A percentile compares a stretch with the other conserved stretches of the same genome.
Evolutionary conservation across 2,797 vertebrate genomes (phyloP).

Genomic region (Limnodromus scolopaceus): DNA sequence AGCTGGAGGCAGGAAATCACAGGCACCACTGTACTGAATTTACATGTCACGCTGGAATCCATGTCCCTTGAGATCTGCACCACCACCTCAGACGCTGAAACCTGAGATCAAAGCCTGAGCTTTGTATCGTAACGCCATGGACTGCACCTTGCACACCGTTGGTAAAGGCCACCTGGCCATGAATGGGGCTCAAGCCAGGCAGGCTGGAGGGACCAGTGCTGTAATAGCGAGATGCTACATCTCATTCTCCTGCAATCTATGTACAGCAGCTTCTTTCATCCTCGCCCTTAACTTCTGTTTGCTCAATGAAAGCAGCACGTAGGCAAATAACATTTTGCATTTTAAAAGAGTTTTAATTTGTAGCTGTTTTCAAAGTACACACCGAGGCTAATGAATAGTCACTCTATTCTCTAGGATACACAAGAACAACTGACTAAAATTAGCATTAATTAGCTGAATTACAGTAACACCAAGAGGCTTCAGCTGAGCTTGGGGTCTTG

Average conservation of each 20-base stretch:
- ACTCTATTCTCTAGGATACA: constrained; percentile 23
- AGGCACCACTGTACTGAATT: neutral
- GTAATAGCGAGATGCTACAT: neutral
- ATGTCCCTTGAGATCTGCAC: neutral
- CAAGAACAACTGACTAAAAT: constrained; percentile 38
- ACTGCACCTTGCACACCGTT: neutral
- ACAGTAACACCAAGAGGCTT: neutral
- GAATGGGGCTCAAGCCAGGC: neutral
- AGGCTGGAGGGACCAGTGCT: neutral
- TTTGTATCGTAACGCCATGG: rapidly evolving
- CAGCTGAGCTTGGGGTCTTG: neutral
- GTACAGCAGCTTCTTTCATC: neutral
- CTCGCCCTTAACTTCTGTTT: constrained; percentile 32
- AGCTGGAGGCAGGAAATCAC: neutral
- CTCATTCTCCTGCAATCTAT: constrained; percentile 27
- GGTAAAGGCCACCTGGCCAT: neutral
- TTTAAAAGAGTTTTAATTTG: constrained; percentile 66
- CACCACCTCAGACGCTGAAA: neutral
- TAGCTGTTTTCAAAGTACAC: constrained; percentile 58
- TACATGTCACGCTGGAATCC: neutral
- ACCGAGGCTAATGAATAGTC: constrained; percentile 52
- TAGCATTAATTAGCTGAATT: constrained; percentile 49
- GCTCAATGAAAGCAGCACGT: constrained; percentile 25
- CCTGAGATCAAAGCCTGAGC: neutral
- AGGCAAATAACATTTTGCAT: constrained; percentile 65